Evolutionary conservation across 2,113 vertebrate genomes (phyloP).

Genomic region (Megaceryle maxima): DNA sequence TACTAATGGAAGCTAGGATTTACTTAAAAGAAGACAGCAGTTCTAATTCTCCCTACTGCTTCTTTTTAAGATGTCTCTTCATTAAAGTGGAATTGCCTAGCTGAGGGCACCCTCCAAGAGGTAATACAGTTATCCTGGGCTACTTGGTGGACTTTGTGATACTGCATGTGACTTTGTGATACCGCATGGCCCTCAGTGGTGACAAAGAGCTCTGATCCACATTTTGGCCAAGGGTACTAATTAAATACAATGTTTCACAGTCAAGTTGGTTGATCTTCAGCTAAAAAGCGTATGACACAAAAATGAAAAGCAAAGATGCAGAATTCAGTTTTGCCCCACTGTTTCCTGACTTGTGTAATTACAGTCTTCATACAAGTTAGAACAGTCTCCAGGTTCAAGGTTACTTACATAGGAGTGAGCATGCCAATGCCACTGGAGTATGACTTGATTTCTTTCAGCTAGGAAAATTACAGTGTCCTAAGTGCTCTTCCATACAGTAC

Average conservation of each 20-base stretch:
- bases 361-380: not conserved
- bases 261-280: not conserved
- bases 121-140: not conserved
- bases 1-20: not conserved
- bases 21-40: not conserved
- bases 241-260: not conserved
- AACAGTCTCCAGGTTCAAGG: not conserved
- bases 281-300: not conserved
- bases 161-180: not conserved
- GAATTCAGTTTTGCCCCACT: not conserved
- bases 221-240: not conserved
- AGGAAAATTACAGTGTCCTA: not conserved
- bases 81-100: not conserved
- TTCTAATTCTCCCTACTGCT: not conserved
- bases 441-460: not conserved
- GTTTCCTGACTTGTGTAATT: not conserved
- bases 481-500: not conserved
- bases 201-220: not conserved
- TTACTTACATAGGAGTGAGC: not conserved
- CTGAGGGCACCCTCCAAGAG: not conserved
- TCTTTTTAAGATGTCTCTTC: not conserved
- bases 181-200: not conserved
- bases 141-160: not conserved
- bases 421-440: not conserved
- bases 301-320: not conserved